These are phyloP conservation scores for Eubucco bourcierii DNA, from an alignment of 2,113 vertebrate species.

Conservation along the genomic window DNA sequence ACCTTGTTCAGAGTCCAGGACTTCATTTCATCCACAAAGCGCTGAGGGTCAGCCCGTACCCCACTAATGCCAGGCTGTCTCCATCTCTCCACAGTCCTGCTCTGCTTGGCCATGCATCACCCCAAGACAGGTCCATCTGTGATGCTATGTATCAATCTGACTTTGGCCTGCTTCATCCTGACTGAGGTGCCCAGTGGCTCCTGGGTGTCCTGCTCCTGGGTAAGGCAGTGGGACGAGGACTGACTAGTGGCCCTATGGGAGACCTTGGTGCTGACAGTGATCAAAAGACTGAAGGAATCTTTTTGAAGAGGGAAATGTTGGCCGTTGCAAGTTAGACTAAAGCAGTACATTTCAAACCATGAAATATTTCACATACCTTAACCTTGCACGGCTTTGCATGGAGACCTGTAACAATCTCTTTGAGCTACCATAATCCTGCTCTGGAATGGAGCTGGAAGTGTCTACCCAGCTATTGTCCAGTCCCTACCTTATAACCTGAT, in stretches of 20 bases:
- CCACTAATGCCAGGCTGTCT: rapidly evolving
- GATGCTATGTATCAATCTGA: background rate
- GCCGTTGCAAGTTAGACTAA: background rate
- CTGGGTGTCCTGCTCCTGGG: background rate
- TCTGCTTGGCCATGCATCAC: no score
- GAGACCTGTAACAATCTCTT: background rate
- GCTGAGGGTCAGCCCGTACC: background rate
- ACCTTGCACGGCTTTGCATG: background rate
- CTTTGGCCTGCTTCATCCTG: background rate
- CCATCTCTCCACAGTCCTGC: background rate
- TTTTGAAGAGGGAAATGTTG: background rate
- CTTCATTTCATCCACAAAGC: background rate
- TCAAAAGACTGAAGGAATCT: background rate
- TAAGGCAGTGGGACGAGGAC: rapidly evolving
- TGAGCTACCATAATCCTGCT: background rate
- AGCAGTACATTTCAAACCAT: background rate
- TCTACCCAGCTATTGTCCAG: background rate
- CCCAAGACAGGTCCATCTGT: rapidly evolving
- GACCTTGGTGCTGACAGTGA: background rate
- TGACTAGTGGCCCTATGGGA: rapidly evolving
- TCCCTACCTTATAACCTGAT: background rate
- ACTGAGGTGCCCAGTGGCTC: rapidly evolving
- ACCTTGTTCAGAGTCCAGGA: background rate
- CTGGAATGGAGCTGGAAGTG: background rate
- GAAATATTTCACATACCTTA: background rate